Conservation (phyloP, 2,113 vertebrate species). For the Boulengeromyrus knoepffleri region DNA sequence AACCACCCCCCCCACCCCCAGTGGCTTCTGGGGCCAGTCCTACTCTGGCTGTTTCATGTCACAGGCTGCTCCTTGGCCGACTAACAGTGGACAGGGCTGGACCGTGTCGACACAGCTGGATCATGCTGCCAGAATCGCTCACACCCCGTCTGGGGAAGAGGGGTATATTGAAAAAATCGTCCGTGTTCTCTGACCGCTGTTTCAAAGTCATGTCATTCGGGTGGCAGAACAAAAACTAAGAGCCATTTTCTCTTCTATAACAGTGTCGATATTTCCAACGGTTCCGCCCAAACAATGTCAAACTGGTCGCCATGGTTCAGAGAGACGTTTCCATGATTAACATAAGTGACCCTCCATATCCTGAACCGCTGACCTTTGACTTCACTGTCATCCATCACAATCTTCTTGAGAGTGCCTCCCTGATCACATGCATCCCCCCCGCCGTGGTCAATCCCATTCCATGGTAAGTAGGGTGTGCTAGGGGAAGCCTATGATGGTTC, state of each 20-base stretch:
- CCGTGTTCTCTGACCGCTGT: neutral
- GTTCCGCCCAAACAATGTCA: neutral
- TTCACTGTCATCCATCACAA: neutral
- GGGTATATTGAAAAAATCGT: neutral
- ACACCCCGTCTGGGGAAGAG: neutral
- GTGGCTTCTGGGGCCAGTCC: neutral
- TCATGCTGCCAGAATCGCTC: neutral
- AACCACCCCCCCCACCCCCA: neutral
- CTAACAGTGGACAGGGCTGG: slow-evolving; percentile 28
- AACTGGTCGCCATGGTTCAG: neutral
- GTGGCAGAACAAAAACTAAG: neutral
- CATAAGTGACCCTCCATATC: neutral
- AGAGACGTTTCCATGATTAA: neutral
- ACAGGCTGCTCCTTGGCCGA: slow-evolving; percentile 14
- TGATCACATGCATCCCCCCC: neutral
- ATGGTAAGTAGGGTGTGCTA: neutral
- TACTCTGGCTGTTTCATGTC: slow-evolving; percentile 16
- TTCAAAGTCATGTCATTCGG: neutral
- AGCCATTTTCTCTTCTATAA: neutral
- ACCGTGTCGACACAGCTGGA: slow-evolving; percentile 4
- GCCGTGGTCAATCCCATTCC: neutral
- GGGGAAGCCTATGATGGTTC: neutral
- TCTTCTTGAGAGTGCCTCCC: neutral
- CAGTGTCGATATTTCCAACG: neutral
- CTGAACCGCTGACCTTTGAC: neutral